Conservation (phyloP, 2,113 vertebrate genomes). For the Pangasianodon gigas region DNA sequence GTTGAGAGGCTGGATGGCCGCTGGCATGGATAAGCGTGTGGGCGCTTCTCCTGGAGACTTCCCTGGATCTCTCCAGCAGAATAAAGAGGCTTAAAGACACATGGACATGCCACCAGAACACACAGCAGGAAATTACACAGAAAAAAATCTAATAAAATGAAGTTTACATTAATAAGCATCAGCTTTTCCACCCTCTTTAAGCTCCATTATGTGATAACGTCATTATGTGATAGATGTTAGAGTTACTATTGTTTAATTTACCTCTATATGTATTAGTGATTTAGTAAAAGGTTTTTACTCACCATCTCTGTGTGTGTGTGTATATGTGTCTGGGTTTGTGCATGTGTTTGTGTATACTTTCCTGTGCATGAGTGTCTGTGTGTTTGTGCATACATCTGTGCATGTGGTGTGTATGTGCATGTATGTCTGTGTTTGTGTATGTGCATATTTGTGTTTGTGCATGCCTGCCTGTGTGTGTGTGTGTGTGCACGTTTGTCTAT, state of each 20-base stretch:
- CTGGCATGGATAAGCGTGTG: neutral
- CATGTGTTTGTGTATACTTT: neutral
- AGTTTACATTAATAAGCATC: neutral
- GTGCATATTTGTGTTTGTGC: neutral
- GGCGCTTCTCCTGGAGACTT: neutral
- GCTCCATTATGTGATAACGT: neutral
- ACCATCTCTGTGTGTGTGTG: neutral
- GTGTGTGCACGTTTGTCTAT: neutral
- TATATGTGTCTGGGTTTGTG: neutral
- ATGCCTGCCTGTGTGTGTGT: fast-evolving
- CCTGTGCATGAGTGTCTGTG: neutral
- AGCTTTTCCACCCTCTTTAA: neutral
- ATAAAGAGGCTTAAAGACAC: neutral
- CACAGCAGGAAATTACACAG: too few species aligned
- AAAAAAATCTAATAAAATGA: neutral
- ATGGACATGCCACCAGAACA: neutral
- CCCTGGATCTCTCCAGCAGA: neutral
- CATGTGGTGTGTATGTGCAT: too few species aligned
- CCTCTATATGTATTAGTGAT: neutral
- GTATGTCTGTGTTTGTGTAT: neutral
- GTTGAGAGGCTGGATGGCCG: neutral
- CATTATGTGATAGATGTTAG: neutral
- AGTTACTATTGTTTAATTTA: neutral
- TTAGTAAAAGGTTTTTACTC: neutral
- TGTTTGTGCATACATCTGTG: too few species aligned